Conservation (phyloP, 2,113 vertebrate genomes). For the Onychorhynchus coronatus region DNA sequence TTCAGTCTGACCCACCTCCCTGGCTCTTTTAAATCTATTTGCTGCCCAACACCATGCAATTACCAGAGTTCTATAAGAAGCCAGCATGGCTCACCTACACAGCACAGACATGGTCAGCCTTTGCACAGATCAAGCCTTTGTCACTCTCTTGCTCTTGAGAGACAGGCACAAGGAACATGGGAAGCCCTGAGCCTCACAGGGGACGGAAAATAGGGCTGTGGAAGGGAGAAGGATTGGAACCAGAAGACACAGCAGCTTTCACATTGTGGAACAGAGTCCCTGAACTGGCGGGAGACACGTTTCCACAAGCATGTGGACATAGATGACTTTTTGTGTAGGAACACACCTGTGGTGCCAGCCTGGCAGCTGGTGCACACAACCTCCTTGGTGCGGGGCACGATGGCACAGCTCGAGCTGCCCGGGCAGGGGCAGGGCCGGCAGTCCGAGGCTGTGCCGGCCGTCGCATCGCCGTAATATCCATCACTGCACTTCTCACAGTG, state of each 20-base stretch:
- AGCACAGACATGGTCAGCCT: background rate
- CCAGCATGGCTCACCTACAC: background rate
- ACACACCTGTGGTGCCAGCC: conserved; percentile 87
- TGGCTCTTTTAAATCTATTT: background rate
- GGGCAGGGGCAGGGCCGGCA: conserved; percentile 92
- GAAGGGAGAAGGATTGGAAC: background rate
- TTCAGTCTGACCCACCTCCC: background rate
- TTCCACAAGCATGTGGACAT: rapidly evolving
- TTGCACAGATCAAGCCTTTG: background rate
- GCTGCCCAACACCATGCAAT: background rate
- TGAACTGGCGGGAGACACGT: background rate
- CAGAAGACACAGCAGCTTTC: background rate
- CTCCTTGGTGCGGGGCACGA: conserved; percentile 86
- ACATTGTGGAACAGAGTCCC: background rate
- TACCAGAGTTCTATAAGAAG: background rate
- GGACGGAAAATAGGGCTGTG: background rate
- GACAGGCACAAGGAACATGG: background rate
- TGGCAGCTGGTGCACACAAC: conserved; percentile 97
- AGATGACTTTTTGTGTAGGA: background rate
- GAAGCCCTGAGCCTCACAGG: background rate
- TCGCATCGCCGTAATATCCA: conserved; percentile 91
- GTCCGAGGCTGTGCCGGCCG: conserved; percentile 75
- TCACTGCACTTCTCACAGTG: conserved; percentile 92
- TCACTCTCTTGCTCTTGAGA: background rate
- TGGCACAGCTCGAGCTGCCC: conserved; percentile 83